Evolutionary conservation across 2,797 vertebrate species (phyloP).

Genomic region (Yasuhikotakia modesta): DNA sequence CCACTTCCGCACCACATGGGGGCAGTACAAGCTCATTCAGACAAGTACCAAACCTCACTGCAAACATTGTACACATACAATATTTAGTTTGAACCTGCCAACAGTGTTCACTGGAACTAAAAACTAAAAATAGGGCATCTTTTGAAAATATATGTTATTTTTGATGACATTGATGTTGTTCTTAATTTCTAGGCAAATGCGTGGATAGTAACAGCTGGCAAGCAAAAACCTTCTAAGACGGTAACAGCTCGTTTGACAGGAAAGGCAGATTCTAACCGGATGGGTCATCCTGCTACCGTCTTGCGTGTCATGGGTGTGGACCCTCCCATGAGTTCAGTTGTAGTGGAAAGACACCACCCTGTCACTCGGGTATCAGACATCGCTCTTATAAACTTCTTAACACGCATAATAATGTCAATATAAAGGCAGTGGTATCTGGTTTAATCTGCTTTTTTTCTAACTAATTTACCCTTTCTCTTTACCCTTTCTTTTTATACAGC

Average conservation of each 20-base stretch:
- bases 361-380: slow-evolving; percentile 82
- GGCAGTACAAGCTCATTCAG: slow-evolving; percentile 71
- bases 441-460: neutral
- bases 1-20: slow-evolving; percentile 70
- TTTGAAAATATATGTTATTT: neutral
- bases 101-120: neutral
- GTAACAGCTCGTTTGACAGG: slow-evolving; percentile 88
- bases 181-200: slow-evolving; percentile 71
- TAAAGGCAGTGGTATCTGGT: neutral
- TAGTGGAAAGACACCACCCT: slow-evolving; percentile 93
- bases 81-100: neutral
- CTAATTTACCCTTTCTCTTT: neutral
- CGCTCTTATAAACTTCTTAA: neutral
- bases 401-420: neutral
- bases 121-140: too few relatives aligned
- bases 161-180: neutral
- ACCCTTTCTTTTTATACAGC: slow-evolving; percentile 80
- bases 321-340: slow-evolving; percentile 89
- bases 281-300: slow-evolving; percentile 70
- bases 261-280: slow-evolving; percentile 76
- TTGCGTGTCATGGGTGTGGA: slow-evolving; percentile 85
- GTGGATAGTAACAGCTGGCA: slow-evolving; percentile 82
- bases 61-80: neutral
- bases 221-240: slow-evolving; percentile 88
- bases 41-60: slow-evolving; percentile 69